Evolutionary conservation across 1,140 invertebrate genomes (phyloP), one percentile per base, ranked within the genome.

Genomic region (Trypoxylus dichotomus): DNA sequence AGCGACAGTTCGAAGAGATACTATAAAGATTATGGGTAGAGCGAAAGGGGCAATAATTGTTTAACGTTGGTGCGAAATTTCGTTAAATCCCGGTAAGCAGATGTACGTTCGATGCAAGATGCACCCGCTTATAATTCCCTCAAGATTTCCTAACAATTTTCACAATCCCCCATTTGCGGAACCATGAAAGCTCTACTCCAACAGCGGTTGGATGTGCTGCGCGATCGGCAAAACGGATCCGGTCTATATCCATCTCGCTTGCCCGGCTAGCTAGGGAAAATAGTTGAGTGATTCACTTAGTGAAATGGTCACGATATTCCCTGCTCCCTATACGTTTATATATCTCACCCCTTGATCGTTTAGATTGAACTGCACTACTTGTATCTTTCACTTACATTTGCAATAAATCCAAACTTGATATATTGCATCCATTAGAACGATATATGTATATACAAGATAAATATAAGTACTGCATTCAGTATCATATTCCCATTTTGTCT

Each of bases 261-360:
- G 13, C n/a, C 13, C 13, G 8, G 11, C 15, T 47, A 3, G n/a
- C 60, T 19, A 63, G n/a, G 60, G 60, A 1, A 63, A 24, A 63
- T 63, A 19, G 60, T 24, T 63, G 60, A 63, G 60, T 63, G 60
- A 63, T 63, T 63, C 60, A 63, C 60, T 63, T 63, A 63, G 5
- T 24, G 60, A 24, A 63, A 63, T 63, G 60, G 60, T 63, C 60
- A 63, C 19, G 13, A 24, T 63, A 63, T 19, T 24, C 60, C 19
- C 8, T 11, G 25, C 13, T 47, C 1, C n/a, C 13, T 13, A 63
- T 24, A 21, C 21, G 24, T 63, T 21, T 63, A 63, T 63, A 24
- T 63, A 63, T 63, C 60, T 63, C 19, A 63, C 24, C 19, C 60
- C 6, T 63, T 63, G 24, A 63, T 25, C 10, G 60, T 19, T 63